Conservation (phyloP, 1,140 invertebrate genomes). For the Zaprionus capensis region DNA sequence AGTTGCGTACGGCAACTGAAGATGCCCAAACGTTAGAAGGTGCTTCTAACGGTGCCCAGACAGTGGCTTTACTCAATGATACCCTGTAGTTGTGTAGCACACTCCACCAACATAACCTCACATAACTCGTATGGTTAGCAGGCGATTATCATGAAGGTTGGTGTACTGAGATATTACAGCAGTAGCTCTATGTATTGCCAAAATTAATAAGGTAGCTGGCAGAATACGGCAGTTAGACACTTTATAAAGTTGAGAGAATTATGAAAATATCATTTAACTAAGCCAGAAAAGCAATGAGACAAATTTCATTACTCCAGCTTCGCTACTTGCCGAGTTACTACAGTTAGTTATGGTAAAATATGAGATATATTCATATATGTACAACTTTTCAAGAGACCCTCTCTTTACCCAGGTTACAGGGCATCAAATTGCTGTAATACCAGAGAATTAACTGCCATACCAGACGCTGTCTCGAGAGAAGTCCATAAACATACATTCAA, state of each 20-base stretch:
- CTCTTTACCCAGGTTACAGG: neutral
- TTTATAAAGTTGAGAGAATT: neutral
- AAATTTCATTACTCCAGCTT: neutral
- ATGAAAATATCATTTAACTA: neutral
- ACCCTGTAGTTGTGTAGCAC: neutral
- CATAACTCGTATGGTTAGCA: neutral
- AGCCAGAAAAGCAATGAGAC: neutral
- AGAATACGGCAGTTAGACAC: neutral
- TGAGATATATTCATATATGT: neutral
- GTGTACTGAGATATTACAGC: neutral
- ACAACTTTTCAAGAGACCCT: neutral
- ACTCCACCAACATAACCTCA: neutral
- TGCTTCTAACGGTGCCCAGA: neutral
- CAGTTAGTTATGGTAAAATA: neutral
- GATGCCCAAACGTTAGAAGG: neutral
- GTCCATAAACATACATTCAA: neutral
- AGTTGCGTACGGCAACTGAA: conserved; percentile 16
- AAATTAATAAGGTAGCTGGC: neutral
- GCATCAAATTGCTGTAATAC: conserved; percentile 7
- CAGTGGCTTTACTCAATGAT: neutral
- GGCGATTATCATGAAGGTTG: neutral
- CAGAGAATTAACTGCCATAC: conserved; percentile 8
- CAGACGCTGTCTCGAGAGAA: conserved; percentile 4
- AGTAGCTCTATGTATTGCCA: neutral
- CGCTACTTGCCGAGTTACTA: neutral